Base-by-base conservation (phyloP, 1,140 invertebrate genomes). In the Euwallacea similis region DNA sequence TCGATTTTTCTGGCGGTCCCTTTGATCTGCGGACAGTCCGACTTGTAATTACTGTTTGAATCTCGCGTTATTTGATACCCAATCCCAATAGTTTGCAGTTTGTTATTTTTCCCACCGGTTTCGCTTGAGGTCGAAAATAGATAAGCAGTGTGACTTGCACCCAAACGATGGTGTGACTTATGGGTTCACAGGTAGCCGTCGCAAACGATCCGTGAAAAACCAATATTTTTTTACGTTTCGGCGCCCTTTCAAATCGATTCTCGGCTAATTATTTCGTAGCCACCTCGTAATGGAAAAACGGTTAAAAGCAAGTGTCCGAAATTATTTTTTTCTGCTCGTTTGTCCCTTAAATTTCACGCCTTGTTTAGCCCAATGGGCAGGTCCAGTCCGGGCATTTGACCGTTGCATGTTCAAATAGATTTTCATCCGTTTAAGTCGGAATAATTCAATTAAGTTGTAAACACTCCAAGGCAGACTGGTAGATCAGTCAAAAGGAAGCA, bases 181-280 rank as follows among this genome's bases (percentile, higher is more conserved):
- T 58, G 55, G 55, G 13, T 10, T 58, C 21, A 58, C 13, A 41
- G 55, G 9, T 58, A 58, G 13, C 15, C 16, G 55, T 58, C 21
- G 55, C 21, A 58, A 58, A 58, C 7, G 55, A 58, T 50, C 59
- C 63, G 63, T 65, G 63, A 63, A 65, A 65, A 65, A 65, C 47
- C 63, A 65, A 65, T 65, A 65, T 65, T 65, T 65, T 65, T 65
- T 65, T 65, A 65, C 63, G 63, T 54, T 65, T 65, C 63, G 63
- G 63, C 63, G 63, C 63, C 63, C 53, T 65, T 65, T 65, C 16
- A 55, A 65, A 65, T 65, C 63, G 63, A 65, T 65, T 65, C 53
- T 21, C 63, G 15, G 47, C 46, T 64, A 64, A 64, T 64, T 64
- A 64, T 64, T 10, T 64, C 33, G 61, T 64, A 64, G 59, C 43